phyloP scores from a whole-genome alignment of 2,797 vertebrate genomes.

The Philypnodon macrostomus region DNA sequence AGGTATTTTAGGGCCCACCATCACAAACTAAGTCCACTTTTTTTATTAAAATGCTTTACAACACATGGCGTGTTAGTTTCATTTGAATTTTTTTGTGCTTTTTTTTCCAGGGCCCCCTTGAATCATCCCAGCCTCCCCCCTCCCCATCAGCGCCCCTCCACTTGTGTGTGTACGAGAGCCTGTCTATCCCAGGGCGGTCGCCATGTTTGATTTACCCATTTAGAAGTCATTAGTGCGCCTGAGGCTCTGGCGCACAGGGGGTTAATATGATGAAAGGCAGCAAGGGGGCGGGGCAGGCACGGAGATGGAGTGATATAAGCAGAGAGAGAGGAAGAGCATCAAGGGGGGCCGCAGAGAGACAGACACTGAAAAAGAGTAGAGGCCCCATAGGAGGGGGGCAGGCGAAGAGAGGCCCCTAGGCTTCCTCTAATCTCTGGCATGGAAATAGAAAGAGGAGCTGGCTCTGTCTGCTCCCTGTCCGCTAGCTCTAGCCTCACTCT shows the following conservation, averaged over 20 bases:
- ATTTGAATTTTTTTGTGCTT: no score
- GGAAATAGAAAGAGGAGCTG: slow-evolving; percentile 64
- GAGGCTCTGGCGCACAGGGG: slow-evolving; percentile 71
- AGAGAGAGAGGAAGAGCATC: slow-evolving; percentile 19
- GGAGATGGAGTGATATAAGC: slow-evolving; percentile 45
- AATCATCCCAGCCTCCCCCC: no score
- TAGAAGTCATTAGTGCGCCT: slow-evolving; percentile 77
- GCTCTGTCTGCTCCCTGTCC: slow-evolving; percentile 37
- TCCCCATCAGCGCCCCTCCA: no score
- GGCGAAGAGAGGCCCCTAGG: slow-evolving; percentile 54
- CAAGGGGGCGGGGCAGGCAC: slow-evolving; percentile 44
- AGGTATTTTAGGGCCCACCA: no score
- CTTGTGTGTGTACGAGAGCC: neutral
- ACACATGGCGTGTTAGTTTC: no score
- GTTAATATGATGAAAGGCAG: slow-evolving; percentile 73
- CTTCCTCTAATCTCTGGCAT: slow-evolving; percentile 71
- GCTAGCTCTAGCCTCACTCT: slow-evolving; percentile 28
- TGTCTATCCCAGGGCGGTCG: slow-evolving; percentile 58
- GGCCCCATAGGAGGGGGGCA: slow-evolving; percentile 43
- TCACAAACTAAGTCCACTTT: no score
- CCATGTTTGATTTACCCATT: slow-evolving; percentile 77
- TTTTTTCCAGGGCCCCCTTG: no score
- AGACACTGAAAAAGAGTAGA: slow-evolving; percentile 23
- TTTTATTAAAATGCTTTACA: no score
- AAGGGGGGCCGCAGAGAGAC: slow-evolving; percentile 17